Evolutionary conservation across 2,113 vertebrate species (phyloP).

Genomic region (Uria aalge): DNA sequence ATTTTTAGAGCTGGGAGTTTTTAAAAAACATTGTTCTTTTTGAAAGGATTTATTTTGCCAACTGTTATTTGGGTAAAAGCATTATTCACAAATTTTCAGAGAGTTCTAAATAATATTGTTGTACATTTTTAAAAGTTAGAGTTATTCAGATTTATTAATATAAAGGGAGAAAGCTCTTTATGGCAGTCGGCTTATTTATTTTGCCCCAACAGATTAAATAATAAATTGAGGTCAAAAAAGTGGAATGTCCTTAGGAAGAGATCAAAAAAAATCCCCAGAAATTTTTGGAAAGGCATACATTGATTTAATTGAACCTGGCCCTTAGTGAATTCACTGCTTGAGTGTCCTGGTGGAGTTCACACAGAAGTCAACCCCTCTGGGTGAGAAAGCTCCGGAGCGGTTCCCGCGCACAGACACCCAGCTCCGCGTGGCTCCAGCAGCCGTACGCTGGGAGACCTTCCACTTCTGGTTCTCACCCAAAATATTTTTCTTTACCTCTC

Average conservation of each 20-base stretch:
- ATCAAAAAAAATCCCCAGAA: background rate
- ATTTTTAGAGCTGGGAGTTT: background rate
- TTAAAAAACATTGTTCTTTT: background rate
- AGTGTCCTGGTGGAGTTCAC: no score
- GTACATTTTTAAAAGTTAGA: background rate
- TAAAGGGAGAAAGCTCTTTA: background rate
- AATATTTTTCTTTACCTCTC: background rate
- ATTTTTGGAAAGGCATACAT: accelerated
- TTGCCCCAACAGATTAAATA: background rate
- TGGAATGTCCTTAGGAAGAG: background rate
- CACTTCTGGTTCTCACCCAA: no score
- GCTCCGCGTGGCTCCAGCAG: background rate
- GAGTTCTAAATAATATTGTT: background rate
- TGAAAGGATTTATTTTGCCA: background rate
- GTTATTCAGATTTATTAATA: background rate
- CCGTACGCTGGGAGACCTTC: background rate
- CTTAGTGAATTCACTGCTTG: background rate
- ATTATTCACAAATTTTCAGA: background rate
- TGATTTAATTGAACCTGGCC: background rate
- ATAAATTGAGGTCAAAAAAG: background rate
- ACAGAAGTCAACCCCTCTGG: background rate
- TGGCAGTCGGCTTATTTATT: background rate
- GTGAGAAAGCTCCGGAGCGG: no score
- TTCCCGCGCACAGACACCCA: background rate
- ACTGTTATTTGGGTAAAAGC: background rate